Percentiles rank a stretch among this genome's conserved stretches.
phyloP scores from a whole-genome alignment of 2,888 invertebrate genomes.

The Dendrolimus pini region DNA sequence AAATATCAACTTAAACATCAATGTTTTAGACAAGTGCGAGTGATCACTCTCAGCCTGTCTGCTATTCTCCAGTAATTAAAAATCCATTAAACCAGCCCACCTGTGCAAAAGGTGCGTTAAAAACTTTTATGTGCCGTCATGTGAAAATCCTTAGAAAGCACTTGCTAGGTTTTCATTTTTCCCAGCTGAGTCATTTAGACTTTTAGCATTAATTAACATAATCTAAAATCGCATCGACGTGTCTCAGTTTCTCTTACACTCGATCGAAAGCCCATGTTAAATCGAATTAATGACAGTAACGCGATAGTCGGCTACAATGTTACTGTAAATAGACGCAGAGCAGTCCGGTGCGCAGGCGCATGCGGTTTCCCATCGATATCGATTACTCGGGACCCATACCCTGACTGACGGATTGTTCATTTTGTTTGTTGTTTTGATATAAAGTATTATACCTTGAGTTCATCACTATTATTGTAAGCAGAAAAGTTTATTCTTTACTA shows the following conservation, averaged over 20 bases:
- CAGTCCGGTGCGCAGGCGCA: not conserved
- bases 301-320: not conserved
- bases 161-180: no score
- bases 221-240: not conserved
- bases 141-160: no score
- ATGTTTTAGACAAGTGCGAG: no score
- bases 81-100: no score
- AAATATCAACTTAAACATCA: no score
- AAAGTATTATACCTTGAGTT: not conserved
- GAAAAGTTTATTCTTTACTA: no score
- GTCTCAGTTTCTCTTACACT: not conserved
- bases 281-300: conserved; percentile 4
- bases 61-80: no score
- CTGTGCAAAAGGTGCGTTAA: no score
- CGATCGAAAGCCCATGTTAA: conserved; percentile 4
- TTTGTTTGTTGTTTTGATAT: not conserved
- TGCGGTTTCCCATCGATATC: conserved; percentile 28
- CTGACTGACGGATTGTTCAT: not conserved
- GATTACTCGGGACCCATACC: conserved; percentile 13
- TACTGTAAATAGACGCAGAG: not conserved
- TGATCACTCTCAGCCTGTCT: no score
- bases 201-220: not conserved
- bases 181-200: no score
- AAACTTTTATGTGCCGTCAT: no score
- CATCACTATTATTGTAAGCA: no score